Evolutionary conservation across 2,113 vertebrate species (phyloP).

Genomic region (Lipophrys pholis): DNA sequence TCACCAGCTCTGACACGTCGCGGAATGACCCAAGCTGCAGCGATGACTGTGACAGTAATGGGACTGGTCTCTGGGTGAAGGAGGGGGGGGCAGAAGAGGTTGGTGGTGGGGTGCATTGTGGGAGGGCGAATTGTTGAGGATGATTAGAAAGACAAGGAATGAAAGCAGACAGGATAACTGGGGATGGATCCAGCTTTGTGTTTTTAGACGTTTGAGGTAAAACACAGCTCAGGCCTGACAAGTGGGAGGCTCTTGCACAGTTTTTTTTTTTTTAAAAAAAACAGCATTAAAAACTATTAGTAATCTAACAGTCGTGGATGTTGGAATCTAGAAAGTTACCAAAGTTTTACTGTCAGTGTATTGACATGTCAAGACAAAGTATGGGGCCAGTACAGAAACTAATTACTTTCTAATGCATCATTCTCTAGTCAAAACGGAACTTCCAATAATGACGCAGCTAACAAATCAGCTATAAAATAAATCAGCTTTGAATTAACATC

Average conservation of each 20-base stretch:
- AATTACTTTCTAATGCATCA: too few species aligned
- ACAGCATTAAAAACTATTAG: too few species aligned
- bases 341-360: too few species aligned
- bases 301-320: too few species aligned
- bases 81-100: not conserved
- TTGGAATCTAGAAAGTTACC: too few species aligned
- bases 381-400: too few species aligned
- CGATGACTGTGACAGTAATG: slow-evolving; percentile 63
- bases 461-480: too few species aligned
- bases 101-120: slow-evolving; percentile 16
- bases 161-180: slow-evolving; percentile 20
- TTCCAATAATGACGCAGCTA: too few species aligned
- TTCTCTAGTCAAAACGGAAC: too few species aligned
- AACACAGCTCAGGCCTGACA: slow-evolving; percentile 23
- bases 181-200: slow-evolving; percentile 16
- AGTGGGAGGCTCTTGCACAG: not conserved
- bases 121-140: slow-evolving; percentile 38
- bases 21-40: slow-evolving; percentile 57
- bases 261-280: too few species aligned
- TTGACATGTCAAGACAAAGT: too few species aligned
- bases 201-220: slow-evolving; percentile 22
- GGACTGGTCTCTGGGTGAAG: slow-evolving; percentile 47
- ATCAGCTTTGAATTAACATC: too few species aligned
- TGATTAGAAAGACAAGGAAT: slow-evolving; percentile 46
- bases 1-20: slow-evolving; percentile 57